Base-by-base conservation (phyloP, 2,888 invertebrate species). In the Drosophila niveifrons region DNA sequence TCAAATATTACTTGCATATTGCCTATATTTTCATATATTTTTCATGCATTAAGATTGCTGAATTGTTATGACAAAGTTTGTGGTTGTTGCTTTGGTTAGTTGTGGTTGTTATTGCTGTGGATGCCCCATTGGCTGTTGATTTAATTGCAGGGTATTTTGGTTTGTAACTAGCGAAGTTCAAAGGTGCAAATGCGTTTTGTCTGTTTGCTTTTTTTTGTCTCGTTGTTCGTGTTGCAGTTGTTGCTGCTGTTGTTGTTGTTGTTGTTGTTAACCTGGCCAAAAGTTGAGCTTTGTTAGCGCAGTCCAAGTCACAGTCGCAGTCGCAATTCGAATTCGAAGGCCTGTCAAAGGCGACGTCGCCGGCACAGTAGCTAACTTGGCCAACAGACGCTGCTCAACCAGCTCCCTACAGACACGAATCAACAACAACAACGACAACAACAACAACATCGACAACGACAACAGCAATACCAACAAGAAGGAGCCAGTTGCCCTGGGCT, bases 181-280 rank as follows among this genome's bases (percentile, higher is more conserved):
- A 83, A 88, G 87, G 82, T 83, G 82, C 89, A 89, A 88, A 88
- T 87, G 82, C 89, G 88, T 85, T 85, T 78, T 72, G 65, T 68
- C 67, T 70, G 66, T 63, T 63, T 56, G 58, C 11, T 34, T 34
- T 48, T 34, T 48, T 41, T 50, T 59, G 41, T 46, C 13, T 55
- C 23, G 43, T 65, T 44, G 28, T 34, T 29, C 13, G 18, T 52
- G 44, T 43, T 15, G 41, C 43, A 43, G 43, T 43, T 43, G 47
- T 17, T 2, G 17, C 10, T 39, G 13, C 39, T 39, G 15, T 46
- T 29, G 53, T 47, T 36, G 50, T 46, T 41, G 46, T 50, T 57
- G 48, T 48, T 39, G 53, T 41, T 39, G 58, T 50, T 50, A 41
- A 56, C 67, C 44, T 15, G 57, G 47, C 63, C 63, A 57, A 51